These are phyloP conservation scores for Odocoileus hemionus DNA, from an alignment of 2,113 vertebrate species.

Conservation along the genomic window DNA sequence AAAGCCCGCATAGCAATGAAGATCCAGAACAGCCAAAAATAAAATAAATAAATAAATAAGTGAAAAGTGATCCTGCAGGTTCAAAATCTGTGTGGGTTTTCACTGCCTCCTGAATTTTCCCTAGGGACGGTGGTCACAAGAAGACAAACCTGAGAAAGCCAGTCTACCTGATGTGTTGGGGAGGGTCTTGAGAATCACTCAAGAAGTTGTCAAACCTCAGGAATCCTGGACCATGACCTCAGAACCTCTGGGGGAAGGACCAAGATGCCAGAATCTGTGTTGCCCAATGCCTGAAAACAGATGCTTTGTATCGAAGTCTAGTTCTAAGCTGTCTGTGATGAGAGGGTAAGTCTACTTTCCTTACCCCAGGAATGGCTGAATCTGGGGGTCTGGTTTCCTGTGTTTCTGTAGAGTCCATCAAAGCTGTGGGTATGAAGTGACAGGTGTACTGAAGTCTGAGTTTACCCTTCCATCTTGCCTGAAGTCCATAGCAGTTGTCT, in stretches of 20 bases:
- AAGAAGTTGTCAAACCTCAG: neutral
- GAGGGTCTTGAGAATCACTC: neutral
- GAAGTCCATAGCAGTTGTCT: neutral
- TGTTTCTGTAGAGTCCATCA: accelerated
- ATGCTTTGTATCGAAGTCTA: too few relatives aligned
- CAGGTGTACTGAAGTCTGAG: neutral
- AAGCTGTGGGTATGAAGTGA: neutral
- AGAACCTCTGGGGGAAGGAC: neutral
- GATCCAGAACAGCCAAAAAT: neutral
- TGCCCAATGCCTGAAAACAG: neutral
- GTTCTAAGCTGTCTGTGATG: neutral
- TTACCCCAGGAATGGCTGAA: neutral
- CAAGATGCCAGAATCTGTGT: neutral
- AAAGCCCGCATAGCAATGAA: neutral
- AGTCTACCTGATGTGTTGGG: neutral
- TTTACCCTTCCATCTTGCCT: too few relatives aligned
- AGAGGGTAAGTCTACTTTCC: neutral
- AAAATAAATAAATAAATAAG: too few relatives aligned
- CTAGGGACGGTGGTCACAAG: accelerated
- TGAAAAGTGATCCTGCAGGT: neutral
- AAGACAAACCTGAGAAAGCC: too few relatives aligned
- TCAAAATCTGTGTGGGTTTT: neutral
- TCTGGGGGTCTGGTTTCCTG: neutral
- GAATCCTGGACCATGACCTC: too few relatives aligned
- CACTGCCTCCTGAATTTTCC: neutral